Evolutionary conservation across 2,797 vertebrate species (phyloP), one percentile per base, ranked within the genome.

Genomic region (Myiotriccus ornatus): DNA sequence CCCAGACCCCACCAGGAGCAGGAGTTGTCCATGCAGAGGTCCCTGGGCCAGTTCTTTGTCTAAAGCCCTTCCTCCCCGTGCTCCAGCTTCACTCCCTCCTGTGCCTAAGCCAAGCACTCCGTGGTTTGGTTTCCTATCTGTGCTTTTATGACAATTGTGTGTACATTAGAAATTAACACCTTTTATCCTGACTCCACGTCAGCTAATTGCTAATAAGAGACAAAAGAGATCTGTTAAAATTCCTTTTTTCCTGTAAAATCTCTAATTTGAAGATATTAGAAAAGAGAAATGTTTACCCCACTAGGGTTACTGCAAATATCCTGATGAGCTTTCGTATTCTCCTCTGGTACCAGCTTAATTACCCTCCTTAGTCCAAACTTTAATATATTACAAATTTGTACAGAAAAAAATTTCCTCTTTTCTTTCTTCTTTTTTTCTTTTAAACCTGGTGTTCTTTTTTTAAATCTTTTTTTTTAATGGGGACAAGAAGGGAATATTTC

Each of bases 251-350:
- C 65, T 94, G 37, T 91, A 93, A 96, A 88, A 88, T 95, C 81
- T 78, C 83, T 94, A 90, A 94, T 95, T 91, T 94, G 79, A 49
- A 69, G 88, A 94, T 94, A 96, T 84, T 96, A 75, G 73, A 86
- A 91, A 41, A 62, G 82, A 94, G 93, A 62, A 91, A 39, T 94
- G 85, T 96, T 96, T 95, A 94, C 88, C 93, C 90, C 94, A 63
- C 95, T 52, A 94, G 95, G 88, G 94, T 91, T 94, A 69, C 95
- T 91, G 87, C 89, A 94, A 14, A 88, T 93, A 94, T 86, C 74
- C 77, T 93, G 87, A 95, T 93, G 87, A 95, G 93, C 67, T 88
- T 88, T 84, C 83, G 65, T 69, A 79, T 86, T 89, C 70, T 96
- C 62, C 79, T 94, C 83, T 12, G 16, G 77, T 88, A 90, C 80